Percentiles rank a stretch among this genome's conserved stretches.
Evolutionary conservation across 2,888 invertebrate species (phyloP).

Genomic region (Drosophila differens): DNA sequence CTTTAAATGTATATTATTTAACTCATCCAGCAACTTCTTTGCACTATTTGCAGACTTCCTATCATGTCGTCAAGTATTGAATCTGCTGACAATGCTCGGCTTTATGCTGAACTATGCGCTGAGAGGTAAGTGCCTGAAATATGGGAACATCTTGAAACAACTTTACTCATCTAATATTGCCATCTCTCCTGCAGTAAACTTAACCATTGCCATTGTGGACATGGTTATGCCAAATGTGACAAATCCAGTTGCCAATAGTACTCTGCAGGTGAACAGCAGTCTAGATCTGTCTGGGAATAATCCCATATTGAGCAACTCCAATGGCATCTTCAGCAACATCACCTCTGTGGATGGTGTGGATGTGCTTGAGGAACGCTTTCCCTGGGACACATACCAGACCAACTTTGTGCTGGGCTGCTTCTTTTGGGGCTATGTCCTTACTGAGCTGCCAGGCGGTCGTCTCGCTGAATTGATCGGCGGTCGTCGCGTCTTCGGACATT

Average conservation of each 20-base stretch:
- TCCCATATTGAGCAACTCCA: conserved; percentile 3
- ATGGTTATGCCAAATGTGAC: conserved; percentile 87
- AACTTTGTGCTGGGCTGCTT: conserved; percentile 94
- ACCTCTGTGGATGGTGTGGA: conserved; percentile 44
- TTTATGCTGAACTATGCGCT: conserved; percentile 96
- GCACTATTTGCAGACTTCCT: conserved; percentile 88
- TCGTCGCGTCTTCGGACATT: conserved; percentile 93
- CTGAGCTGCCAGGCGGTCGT: conserved; percentile 95
- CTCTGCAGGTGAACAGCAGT: conserved; percentile 22
- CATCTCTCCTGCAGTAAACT: conserved; percentile 87
- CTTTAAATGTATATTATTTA: not conserved
- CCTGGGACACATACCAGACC: conserved; percentile 92
- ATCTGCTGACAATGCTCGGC: conserved; percentile 93
- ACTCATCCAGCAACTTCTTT: not conserved
- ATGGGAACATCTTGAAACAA: not conserved
- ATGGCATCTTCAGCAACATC: conserved; percentile 24
- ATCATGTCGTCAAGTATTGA: conserved; percentile 92
- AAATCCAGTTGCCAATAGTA: conserved; percentile 19
- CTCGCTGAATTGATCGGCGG: conserved; percentile 94
- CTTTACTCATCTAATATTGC: not conserved
- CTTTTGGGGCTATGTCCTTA: conserved; percentile 96
- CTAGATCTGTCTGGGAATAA: not conserved
- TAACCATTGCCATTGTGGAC: conserved; percentile 94
- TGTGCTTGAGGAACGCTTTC: conserved; percentile 86
- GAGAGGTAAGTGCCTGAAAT: conserved; percentile 82